Conservation (phyloP, 2,113 vertebrate genomes). For the Halcyon malimbica region DNA sequence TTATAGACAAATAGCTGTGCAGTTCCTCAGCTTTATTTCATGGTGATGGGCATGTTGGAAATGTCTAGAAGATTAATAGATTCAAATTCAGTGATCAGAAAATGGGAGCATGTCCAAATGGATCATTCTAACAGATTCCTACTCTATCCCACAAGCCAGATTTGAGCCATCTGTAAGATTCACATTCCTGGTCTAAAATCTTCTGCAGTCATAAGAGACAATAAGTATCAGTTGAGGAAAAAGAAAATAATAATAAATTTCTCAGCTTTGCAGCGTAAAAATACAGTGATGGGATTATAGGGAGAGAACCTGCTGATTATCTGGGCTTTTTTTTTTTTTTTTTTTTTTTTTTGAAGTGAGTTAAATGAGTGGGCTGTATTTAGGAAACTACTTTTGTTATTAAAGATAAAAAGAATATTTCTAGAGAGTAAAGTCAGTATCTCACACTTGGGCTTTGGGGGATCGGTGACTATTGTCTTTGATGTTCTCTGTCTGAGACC, state of each 20-base stretch:
- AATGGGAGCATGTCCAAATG: constrained; percentile 16
- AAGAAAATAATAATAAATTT: constrained; percentile 35
- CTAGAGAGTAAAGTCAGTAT: background rate
- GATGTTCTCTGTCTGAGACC: background rate
- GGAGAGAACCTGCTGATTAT: constrained; percentile 27
- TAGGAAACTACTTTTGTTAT: background rate
- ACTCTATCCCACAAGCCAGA: background rate
- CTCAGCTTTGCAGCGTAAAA: constrained; percentile 48
- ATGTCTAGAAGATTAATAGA: constrained; percentile 29
- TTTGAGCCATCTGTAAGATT: constrained; percentile 37
- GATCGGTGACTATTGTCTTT: background rate
- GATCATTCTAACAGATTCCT: constrained; percentile 58
- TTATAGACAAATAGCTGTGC: background rate
- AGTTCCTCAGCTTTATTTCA: constrained; percentile 30
- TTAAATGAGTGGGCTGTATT: background rate
- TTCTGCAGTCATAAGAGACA: constrained; percentile 43
- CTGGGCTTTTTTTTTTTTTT: no score
- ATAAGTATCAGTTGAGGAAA: background rate
- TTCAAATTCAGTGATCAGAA: constrained; percentile 58
- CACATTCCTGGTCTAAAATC: constrained; percentile 19
- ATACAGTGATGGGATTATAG: background rate
- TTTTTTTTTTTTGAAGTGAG: background rate
- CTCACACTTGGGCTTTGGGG: background rate
- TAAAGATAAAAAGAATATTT: background rate
- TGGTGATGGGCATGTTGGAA: constrained; percentile 36